Evolutionary conservation across 2,113 vertebrate species (phyloP).

Genomic region (Mionectes macconnelli): DNA sequence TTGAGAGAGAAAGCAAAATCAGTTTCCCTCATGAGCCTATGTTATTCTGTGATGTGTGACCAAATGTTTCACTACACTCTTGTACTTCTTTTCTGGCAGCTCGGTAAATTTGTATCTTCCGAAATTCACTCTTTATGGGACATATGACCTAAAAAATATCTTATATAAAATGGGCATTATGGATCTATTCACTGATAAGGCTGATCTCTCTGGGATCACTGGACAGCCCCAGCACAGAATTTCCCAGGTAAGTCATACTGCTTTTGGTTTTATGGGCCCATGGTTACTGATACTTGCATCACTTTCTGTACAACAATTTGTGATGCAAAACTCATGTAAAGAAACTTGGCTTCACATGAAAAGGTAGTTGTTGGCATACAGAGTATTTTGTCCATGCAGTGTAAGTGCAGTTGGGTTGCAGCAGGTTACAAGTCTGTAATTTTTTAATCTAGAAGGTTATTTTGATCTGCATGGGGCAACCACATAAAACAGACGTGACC

Average conservation of each 20-base stretch:
- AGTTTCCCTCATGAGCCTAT: neutral
- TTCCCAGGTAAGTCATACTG: conserved; percentile 74
- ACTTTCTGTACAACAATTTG: neutral
- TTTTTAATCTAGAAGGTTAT: neutral
- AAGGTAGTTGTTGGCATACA: neutral
- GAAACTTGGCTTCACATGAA: neutral
- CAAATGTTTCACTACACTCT: neutral
- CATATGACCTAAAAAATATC: conserved; percentile 70
- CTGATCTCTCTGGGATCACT: conserved; percentile 84
- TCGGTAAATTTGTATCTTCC: conserved; percentile 72
- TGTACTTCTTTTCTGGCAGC: conserved; percentile 46
- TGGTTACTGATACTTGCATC: neutral
- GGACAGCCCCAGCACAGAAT: conserved; percentile 59
- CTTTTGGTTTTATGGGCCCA: neutral
- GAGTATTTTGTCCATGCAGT: neutral
- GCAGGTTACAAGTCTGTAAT: neutral
- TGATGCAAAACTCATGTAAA: neutral
- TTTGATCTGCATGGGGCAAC: neutral
- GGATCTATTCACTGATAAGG: conserved; percentile 75
- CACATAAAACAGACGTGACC: neutral
- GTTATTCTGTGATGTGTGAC: neutral
- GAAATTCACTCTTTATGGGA: conserved; percentile 83
- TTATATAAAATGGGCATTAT: conserved; percentile 81
- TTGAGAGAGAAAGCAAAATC: neutral
- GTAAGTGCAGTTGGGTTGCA: neutral